phyloP scores from a whole-genome alignment of 2,113 vertebrate genomes.

The Pituophis catenifer region DNA sequence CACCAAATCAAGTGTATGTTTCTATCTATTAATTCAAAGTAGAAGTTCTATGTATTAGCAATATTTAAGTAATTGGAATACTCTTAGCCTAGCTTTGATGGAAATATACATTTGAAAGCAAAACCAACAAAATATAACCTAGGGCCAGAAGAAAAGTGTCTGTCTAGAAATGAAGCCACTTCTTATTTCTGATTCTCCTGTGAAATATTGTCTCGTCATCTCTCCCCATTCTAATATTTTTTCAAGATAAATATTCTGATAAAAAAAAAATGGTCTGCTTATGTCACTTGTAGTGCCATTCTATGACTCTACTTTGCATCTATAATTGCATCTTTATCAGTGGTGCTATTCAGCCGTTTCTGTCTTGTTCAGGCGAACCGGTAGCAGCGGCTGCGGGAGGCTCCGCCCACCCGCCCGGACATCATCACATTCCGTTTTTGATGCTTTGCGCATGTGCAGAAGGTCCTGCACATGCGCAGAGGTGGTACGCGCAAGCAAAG shows the following conservation, averaged over 20 bases:
- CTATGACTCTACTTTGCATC: background rate
- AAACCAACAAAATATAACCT: background rate
- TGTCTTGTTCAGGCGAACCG: too few relatives aligned
- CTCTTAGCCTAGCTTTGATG: background rate
- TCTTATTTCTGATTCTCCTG: background rate
- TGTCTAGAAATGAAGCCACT: background rate
- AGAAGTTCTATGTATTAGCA: background rate
- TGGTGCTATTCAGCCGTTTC: too few relatives aligned
- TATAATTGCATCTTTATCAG: background rate
- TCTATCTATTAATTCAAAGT: background rate
- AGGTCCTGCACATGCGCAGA: too few relatives aligned
- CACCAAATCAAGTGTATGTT: background rate
- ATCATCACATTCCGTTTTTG: too few relatives aligned
- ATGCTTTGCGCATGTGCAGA: too few relatives aligned
- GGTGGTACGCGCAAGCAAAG: too few relatives aligned
- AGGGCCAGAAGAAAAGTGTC: background rate
- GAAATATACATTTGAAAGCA: background rate
- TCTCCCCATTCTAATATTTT: background rate
- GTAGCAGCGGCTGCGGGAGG: too few relatives aligned
- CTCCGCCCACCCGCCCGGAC: too few relatives aligned
- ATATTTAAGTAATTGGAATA: background rate
- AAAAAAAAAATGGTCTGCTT: background rate
- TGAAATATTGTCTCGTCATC: background rate
- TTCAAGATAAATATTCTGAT: background rate
- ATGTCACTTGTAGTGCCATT: background rate